These are phyloP conservation scores for Motacilla tschutschensis DNA, from an alignment of 2,113 vertebrate genomes.

Conservation along the genomic window DNA sequence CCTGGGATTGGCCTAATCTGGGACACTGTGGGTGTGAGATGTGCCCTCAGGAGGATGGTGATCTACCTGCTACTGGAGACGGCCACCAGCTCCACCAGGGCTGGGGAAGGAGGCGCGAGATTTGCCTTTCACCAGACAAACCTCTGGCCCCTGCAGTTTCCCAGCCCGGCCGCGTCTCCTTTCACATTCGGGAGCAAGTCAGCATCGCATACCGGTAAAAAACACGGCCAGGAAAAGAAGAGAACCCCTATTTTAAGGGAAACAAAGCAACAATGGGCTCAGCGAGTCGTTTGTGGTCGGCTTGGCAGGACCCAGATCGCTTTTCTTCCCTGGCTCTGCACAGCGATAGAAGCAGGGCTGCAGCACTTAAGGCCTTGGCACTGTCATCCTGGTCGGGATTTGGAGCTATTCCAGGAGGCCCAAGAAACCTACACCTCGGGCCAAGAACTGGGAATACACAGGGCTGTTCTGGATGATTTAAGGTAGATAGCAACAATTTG, in stretches of 20 bases:
- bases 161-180: neutral
- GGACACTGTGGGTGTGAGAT: neutral
- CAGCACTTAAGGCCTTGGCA: slow-evolving; percentile 63
- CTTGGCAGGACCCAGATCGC: slow-evolving; percentile 2
- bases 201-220: neutral
- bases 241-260: neutral
- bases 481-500: slow-evolving; percentile 33
- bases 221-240: neutral
- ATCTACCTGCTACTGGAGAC: neutral
- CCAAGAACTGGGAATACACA: slow-evolving; percentile 29
- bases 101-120: neutral
- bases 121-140: neutral
- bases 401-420: slow-evolving; percentile 42
- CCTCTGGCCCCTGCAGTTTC: neutral
- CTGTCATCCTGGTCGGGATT: neutral
- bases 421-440: slow-evolving; percentile 3
- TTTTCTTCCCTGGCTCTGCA: neutral
- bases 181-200: slow-evolving; percentile 6
- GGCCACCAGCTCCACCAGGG: rapidly evolving
- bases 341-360: neutral
- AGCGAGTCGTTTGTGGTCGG: neutral
- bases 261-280: neutral
- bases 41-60: neutral
- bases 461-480: slow-evolving; percentile 39
- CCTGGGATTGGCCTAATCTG: neutral